phyloP scores from a whole-genome alignment of 64 coral and sea anemone genomes.

The Porites lutea region DNA sequence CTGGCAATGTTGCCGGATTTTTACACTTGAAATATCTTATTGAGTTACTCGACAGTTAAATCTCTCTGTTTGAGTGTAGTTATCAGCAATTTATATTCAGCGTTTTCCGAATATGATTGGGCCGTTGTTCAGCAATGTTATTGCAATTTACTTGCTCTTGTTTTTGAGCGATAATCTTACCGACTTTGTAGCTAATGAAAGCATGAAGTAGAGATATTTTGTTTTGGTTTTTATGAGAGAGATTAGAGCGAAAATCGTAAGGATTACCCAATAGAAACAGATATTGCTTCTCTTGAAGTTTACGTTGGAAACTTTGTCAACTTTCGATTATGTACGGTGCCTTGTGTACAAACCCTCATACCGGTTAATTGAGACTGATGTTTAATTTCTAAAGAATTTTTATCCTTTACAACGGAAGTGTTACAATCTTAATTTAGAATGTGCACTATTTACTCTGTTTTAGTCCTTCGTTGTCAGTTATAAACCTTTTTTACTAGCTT shows the following conservation, averaged over 20 bases:
- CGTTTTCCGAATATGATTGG: slow-evolving; percentile 64
- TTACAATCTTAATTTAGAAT: slow-evolving; percentile 54
- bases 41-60: slow-evolving; percentile 53
- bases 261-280: slow-evolving; percentile 49
- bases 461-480: not conserved
- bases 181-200: slow-evolving; percentile 60
- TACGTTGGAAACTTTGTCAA: slow-evolving; percentile 67
- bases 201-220: slow-evolving; percentile 24
- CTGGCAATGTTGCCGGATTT: slow-evolving; percentile 51
- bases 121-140: slow-evolving; percentile 72
- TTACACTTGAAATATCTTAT: slow-evolving; percentile 69
- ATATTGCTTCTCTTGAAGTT: slow-evolving; percentile 80
- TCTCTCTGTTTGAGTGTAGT: slow-evolving; percentile 6
- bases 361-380: slow-evolving; percentile 57
- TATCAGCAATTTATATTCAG: slow-evolving; percentile 73
- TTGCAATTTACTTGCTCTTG: slow-evolving; percentile 69
- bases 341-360: slow-evolving; percentile 32
- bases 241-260: slow-evolving; percentile 51
- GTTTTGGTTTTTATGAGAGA: slow-evolving; percentile 32
- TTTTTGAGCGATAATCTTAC: slow-evolving; percentile 61
- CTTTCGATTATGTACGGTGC: slow-evolving; percentile 52
- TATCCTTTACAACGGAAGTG: slow-evolving; percentile 50
- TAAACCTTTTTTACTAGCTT: not conserved
- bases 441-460: slow-evolving; percentile 16
- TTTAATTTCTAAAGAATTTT: slow-evolving; percentile 82